A percentile compares a stretch with the other conserved stretches of the same genome.
These are phyloP conservation scores for Pseudachorutes palmiensis DNA, from an alignment of 1,140 invertebrate species.

Conservation along the genomic window DNA sequence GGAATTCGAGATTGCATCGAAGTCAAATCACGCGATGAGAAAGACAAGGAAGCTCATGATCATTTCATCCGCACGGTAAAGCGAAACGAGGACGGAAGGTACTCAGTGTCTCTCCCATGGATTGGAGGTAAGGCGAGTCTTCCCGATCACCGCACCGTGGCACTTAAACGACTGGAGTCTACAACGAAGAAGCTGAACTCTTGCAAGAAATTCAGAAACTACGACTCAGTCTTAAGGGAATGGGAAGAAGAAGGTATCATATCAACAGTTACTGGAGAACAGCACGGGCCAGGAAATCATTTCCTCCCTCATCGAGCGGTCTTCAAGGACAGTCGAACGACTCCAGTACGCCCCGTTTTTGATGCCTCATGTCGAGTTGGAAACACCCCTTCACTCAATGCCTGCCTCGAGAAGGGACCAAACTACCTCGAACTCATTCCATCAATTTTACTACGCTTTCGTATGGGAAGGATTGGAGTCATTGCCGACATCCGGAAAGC, in stretches of 20 bases:
- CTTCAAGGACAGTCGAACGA: slow-evolving; percentile 31
- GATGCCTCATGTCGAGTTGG: slow-evolving; percentile 34
- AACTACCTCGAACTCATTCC: slow-evolving; percentile 44
- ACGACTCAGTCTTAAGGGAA: slow-evolving; percentile 21
- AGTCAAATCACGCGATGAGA: slow-evolving; percentile 34
- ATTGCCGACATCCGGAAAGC: slow-evolving; percentile 44
- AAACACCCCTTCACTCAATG: slow-evolving; percentile 40
- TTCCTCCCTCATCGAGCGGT: slow-evolving; percentile 23
- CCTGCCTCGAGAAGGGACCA: slow-evolving; percentile 41
- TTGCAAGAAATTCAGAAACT: slow-evolving; percentile 2
- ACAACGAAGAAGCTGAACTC: slow-evolving; percentile 16
- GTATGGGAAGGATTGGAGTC: slow-evolving; percentile 40
- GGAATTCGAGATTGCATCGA: slow-evolving; percentile 42
- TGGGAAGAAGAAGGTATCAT: slow-evolving; percentile 36
- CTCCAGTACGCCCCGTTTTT: slow-evolving; percentile 35
- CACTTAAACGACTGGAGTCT: slow-evolving; percentile 25
- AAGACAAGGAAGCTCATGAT: slow-evolving; percentile 33
- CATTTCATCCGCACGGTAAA: slow-evolving; percentile 39
- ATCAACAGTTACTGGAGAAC: slow-evolving; percentile 3
- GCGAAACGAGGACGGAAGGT: slow-evolving; percentile 36
- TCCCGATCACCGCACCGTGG: slow-evolving; percentile 35
- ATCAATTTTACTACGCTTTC: slow-evolving; percentile 42
- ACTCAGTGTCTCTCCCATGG: slow-evolving; percentile 41
- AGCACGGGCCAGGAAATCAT: slow-evolving; percentile 3
- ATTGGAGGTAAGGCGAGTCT: slow-evolving; percentile 36